A percentile compares a stretch with the other conserved stretches of the same genome.
phyloP scores from a whole-genome alignment of 2,797 vertebrate genomes.

The Eurystomus glaucurus region DNA sequence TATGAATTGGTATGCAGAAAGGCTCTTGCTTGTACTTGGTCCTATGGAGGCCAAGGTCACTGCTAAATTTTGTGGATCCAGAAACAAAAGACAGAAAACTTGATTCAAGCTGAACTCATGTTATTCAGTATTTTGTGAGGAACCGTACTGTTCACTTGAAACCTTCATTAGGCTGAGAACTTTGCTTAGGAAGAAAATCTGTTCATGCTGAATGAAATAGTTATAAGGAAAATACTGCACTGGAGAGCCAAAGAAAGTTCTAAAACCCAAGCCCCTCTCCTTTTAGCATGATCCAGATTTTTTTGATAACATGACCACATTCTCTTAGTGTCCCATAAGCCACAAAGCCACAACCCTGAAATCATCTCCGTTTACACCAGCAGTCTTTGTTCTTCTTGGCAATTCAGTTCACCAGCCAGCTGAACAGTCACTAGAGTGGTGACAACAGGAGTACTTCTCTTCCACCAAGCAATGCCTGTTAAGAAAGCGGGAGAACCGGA shows the following conservation, averaged over 20 bases:
- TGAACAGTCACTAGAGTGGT: neutral
- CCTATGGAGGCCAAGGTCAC: too few species aligned
- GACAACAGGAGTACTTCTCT: neutral
- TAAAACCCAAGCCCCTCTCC: neutral
- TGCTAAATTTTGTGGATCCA: neutral
- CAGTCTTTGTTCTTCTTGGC: neutral
- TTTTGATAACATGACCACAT: neutral
- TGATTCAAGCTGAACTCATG: accelerated
- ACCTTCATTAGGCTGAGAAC: neutral
- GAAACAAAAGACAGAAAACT: neutral
- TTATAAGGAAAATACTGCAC: neutral
- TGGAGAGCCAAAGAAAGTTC: neutral
- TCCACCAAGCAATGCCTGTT: neutral
- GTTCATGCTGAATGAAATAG: neutral
- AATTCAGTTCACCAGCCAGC: neutral
- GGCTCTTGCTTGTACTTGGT: too few species aligned
- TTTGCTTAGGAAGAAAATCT: neutral
- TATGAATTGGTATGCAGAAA: too few species aligned
- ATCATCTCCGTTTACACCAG: neutral
- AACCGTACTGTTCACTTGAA: neutral
- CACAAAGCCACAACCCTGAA: neutral
- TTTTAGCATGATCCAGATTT: neutral
- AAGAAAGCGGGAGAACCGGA: neutral
- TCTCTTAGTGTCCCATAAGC: neutral
- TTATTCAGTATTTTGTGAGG: neutral